Percentiles rank a stretch among this genome's conserved stretches.
phyloP scores from a whole-genome alignment of 1,140 invertebrate species.

The Drosophila orosa region DNA sequence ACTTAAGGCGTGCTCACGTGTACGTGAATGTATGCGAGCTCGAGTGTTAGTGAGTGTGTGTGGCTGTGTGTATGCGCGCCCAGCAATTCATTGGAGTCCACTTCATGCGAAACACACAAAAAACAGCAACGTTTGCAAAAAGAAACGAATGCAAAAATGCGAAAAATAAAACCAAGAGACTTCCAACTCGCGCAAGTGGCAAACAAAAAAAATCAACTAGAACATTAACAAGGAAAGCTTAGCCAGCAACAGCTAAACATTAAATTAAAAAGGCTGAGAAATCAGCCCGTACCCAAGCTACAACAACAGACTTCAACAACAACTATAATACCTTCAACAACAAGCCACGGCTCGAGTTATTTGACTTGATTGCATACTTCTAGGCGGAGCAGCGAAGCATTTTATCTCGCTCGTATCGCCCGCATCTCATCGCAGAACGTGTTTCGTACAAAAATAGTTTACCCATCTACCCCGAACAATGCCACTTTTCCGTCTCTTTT shows the following conservation, averaged over 20 bases:
- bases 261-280: background rate
- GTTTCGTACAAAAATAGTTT: slow-evolving; percentile 56
- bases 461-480: slow-evolving; percentile 23
- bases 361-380: slow-evolving; percentile 80
- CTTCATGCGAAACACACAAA: slow-evolving; percentile 40
- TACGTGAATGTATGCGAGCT: slow-evolving; percentile 10
- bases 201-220: slow-evolving; percentile 22
- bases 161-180: slow-evolving; percentile 33
- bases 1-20: slow-evolving; percentile 52
- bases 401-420: slow-evolving; percentile 49
- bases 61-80: slow-evolving; percentile 32
- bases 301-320: slow-evolving; percentile 10
- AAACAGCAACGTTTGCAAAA: slow-evolving; percentile 60
- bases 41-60: slow-evolving; percentile 19
- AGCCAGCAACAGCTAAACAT: slow-evolving; percentile 7
- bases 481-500: background rate
- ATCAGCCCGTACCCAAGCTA: background rate
- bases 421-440: slow-evolving; percentile 54
- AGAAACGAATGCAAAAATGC: slow-evolving; percentile 27
- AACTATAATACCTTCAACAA: slow-evolving; percentile 34
- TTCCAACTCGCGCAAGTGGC: slow-evolving; percentile 51
- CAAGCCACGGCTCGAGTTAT: slow-evolving; percentile 46
- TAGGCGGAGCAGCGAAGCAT: slow-evolving; percentile 58
- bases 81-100: slow-evolving; percentile 64
- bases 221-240: slow-evolving; percentile 16